Evolutionary conservation across 2,797 vertebrate species (phyloP).

Genomic region (Crocodylus rhombifer): DNA sequence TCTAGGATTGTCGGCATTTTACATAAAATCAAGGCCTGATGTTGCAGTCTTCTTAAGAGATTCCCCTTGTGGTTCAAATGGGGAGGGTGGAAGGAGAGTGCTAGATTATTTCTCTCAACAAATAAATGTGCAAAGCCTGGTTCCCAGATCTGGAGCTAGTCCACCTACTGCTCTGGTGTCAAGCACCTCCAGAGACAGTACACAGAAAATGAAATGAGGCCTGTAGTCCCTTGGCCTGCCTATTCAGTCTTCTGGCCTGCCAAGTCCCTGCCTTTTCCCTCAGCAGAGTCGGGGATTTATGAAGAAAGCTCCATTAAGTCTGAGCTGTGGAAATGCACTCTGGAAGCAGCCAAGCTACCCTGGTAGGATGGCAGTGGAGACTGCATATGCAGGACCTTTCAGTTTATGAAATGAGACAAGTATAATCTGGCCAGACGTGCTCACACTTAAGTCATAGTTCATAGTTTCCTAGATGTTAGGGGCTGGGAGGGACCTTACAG

Average conservation of each 20-base stretch:
- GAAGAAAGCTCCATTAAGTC: neutral
- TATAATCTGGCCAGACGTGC: neutral
- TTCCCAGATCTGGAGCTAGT: neutral
- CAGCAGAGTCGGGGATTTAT: neutral
- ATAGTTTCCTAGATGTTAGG: too few relatives aligned
- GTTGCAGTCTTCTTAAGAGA: neutral
- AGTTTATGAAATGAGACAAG: neutral
- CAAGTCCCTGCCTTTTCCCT: neutral
- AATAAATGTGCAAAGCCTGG: accelerated
- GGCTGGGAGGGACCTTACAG: too few relatives aligned
- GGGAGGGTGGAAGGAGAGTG: neutral
- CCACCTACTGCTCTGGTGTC: neutral
- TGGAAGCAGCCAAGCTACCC: neutral
- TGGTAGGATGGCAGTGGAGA: neutral
- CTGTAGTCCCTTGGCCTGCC: neutral
- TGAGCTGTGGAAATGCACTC: neutral
- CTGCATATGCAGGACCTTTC: neutral
- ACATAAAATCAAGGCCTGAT: too few relatives aligned
- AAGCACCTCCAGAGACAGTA: neutral
- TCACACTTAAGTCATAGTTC: too few relatives aligned
- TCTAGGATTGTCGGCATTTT: neutral
- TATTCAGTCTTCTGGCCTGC: neutral
- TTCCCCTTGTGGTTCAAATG: neutral
- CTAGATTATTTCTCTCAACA: neutral
- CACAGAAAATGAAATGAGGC: neutral